Base-by-base conservation (phyloP, 2,113 vertebrate species). In the Etheostoma spectabile region DNA sequence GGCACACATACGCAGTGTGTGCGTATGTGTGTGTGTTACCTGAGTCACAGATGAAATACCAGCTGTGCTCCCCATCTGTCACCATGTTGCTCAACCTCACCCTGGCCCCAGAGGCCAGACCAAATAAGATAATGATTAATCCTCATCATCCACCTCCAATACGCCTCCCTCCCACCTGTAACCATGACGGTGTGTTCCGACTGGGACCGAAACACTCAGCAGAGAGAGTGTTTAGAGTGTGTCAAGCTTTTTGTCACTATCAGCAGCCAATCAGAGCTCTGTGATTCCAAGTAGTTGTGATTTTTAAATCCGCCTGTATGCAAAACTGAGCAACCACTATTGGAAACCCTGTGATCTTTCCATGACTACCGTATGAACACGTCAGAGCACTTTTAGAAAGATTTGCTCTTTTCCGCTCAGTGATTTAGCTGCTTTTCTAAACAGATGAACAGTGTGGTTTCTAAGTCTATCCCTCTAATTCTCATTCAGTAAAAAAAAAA, bases 31-130 rank as follows among this genome's bases (percentile, higher is more conserved):
- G 60, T 70, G 73, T 72, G 77, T 48, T 63, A 74, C 74, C 80
- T 65, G 67, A 87, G 70, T 76, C 56, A 73, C 85, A 79, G 83
- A 89, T 87, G 86, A 84, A 77, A 78, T 62, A 82, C 85, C 87
- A 91, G 87, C 89, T 89, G 87, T 84, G 80, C 60, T 49, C 55
- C 72, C 75, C 87, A 88, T 88, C 87, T 91, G 89, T 82, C 82
- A 71, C 42, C 13, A 15, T 56, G 70, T 22, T 10, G n/a, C 11
- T 74, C 69, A 64, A 80, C 60, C 63, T 78, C 49, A 0, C 14
- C 1, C 13, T 4, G 1, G 48, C 53, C 24, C 1, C 6, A 33
- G 51, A 52, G 57, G 46, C 53, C 69, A 56, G 49, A n/a, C 80
- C 67, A 74, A 86, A 79, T 74, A 52, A 81, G 51, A 74, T 77